Conservation (phyloP, 1,140 invertebrate species). For the Telenomus remus region DNA sequence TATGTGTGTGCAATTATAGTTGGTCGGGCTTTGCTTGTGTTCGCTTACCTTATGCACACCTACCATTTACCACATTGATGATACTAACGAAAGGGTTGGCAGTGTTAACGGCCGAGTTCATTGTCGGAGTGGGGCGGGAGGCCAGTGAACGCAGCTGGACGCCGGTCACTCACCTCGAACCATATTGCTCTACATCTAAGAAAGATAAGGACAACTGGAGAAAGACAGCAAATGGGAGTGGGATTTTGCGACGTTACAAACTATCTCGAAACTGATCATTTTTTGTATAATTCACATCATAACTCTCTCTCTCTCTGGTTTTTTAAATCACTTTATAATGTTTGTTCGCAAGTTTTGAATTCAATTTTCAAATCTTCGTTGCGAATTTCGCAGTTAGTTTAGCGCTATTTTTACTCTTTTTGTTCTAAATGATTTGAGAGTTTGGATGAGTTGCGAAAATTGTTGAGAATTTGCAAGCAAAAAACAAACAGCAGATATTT, state of each 20-base stretch:
- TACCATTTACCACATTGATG: constrained; percentile 33
- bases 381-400: too few relatives aligned
- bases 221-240: constrained; percentile 42
- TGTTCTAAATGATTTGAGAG: too few relatives aligned
- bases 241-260: constrained; percentile 19
- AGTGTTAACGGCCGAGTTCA: constrained; percentile 44
- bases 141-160: constrained; percentile 74
- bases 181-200: constrained; percentile 74
- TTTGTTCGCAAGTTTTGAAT: too few relatives aligned
- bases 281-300: too few relatives aligned
- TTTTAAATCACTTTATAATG: too few relatives aligned
- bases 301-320: too few relatives aligned
- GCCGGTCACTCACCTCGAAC: constrained; percentile 75
- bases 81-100: constrained; percentile 45
- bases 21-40: constrained; percentile 53
- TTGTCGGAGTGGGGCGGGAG: constrained; percentile 55
- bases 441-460: too few relatives aligned
- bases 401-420: too few relatives aligned
- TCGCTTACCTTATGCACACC: constrained; percentile 57
- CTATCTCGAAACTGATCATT: too few relatives aligned
- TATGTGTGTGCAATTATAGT: constrained; percentile 60
- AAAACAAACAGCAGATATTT: too few relatives aligned
- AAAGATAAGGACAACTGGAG: constrained; percentile 64
- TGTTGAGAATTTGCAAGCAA: too few relatives aligned
- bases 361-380: too few relatives aligned